Base-by-base conservation (phyloP, 2,113 vertebrate species). In the Stomatorhinus ivindoensis region DNA sequence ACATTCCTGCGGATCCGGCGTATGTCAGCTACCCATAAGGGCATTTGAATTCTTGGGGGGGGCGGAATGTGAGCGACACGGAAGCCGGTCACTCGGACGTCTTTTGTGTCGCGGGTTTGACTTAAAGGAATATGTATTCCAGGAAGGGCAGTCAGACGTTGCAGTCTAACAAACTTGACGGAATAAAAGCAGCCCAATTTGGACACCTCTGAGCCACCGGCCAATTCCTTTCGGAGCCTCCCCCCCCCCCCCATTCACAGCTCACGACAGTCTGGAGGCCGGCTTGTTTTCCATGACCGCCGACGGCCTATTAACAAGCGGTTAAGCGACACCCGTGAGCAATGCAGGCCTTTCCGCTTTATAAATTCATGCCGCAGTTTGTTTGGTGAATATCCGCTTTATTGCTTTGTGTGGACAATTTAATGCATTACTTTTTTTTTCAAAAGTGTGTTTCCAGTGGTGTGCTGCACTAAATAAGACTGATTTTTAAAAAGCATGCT, bases 1-100 rank as follows among this genome's bases (percentile, higher is more conserved):
- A 97, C 97, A 97, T 98, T 98, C 97, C 96, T 96, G 91, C 95
- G 93, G 93, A 97, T 96, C 95, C 93, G 96, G 96, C 95, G 96
- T 96, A 97, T 96, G 96, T 95, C 86, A 92, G 93, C 95, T 97
- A 97, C 97, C 97, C 97, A 95, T 95, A 42, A 97, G 97, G 96
- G 97, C 94, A 94, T 96, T 96, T 96, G 96, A 96, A 97, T 97
- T 97, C 95, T 94, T 92, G 93, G 86, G 27, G 39, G 89, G 84
- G n/a, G 6, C 91, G 89, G 35, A 91, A 93, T 90, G 91, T 92
- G 88, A 92, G 92, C 93, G 94, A 94, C 93, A 94, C 94, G 93
- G 90, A 94, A 92, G 88, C 92, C 90, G 85, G 95, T 96, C 94
- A 91, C 48, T 93, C 94, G 61, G 93, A 88, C 87, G 76, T 91